Conservation (phyloP, 2,888 invertebrate species). For the Sarcophaga carnaria region DNA sequence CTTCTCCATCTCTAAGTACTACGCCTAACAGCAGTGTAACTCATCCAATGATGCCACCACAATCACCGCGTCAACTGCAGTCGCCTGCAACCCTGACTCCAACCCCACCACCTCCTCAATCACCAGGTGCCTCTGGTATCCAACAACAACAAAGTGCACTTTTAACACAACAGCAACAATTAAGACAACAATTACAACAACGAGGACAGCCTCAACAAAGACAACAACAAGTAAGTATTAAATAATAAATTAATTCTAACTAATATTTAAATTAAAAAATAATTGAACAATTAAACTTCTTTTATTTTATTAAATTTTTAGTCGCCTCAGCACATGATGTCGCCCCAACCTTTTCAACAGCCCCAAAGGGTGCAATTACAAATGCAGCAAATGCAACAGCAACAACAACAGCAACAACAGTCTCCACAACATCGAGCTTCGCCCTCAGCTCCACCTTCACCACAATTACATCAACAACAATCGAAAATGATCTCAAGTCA, state of each 20-base stretch:
- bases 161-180: constrained; percentile 73
- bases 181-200: constrained; percentile 78
- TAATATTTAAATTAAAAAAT: not conserved
- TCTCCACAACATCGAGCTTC: constrained; percentile 78
- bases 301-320: constrained; percentile 37
- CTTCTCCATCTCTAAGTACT: constrained; percentile 77
- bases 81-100: constrained; percentile 82
- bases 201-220: constrained; percentile 72
- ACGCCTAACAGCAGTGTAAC: constrained; percentile 70
- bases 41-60: constrained; percentile 78
- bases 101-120: constrained; percentile 79
- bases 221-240: constrained; percentile 66
- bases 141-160: constrained; percentile 71
- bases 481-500: constrained; percentile 71
- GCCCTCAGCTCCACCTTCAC: constrained; percentile 75
- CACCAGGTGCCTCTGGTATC: constrained; percentile 65
- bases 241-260: not conserved
- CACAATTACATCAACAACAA: constrained; percentile 77
- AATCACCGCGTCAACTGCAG: constrained; percentile 79
- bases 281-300: constrained; percentile 43
- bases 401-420: constrained; percentile 76
- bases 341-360: constrained; percentile 76
- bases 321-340: constrained; percentile 74
- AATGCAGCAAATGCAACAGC: constrained; percentile 74
- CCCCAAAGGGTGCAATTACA: constrained; percentile 74